A percentile compares a stretch with the other conserved stretches of the same genome.
These are phyloP conservation scores for Teleiodes luculella DNA, from an alignment of 2,888 invertebrate species.

Conservation along the genomic window DNA sequence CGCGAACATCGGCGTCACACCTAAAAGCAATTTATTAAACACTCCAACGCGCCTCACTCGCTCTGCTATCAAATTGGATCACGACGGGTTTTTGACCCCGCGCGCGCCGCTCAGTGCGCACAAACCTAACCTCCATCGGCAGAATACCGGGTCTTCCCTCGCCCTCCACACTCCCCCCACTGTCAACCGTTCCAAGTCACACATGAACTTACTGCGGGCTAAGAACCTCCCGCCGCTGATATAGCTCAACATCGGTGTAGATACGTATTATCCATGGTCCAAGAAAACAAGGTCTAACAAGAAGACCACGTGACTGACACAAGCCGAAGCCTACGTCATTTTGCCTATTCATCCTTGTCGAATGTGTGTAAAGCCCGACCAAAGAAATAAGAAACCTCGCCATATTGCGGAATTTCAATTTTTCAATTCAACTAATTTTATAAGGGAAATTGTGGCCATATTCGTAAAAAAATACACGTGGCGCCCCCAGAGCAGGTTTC, in stretches of 20 bases:
- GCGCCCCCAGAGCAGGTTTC: too few relatives aligned
- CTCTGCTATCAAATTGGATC: slow-evolving; percentile 57
- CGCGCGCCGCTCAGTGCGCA: slow-evolving; percentile 60
- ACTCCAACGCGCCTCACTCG: slow-evolving; percentile 63
- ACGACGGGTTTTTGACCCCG: slow-evolving; percentile 65
- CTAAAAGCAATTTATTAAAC: slow-evolving; percentile 48
- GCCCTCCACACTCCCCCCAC: slow-evolving; percentile 34
- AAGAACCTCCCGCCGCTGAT: slow-evolving; percentile 65
- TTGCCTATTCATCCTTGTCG: too few relatives aligned
- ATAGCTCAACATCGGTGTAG: slow-evolving; percentile 24
- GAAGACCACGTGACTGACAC: too few relatives aligned
- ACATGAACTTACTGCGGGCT: slow-evolving; percentile 52
- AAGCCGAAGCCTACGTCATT: too few relatives aligned
- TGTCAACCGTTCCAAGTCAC: slow-evolving; percentile 62
- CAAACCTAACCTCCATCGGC: slow-evolving; percentile 54
- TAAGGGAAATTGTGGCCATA: too few relatives aligned
- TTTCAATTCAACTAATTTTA: too few relatives aligned
- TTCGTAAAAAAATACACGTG: too few relatives aligned
- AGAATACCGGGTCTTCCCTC: slow-evolving; percentile 45
- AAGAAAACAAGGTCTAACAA: too few relatives aligned
- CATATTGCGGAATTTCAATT: too few relatives aligned
- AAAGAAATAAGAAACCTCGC: too few relatives aligned
- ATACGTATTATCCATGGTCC: too few relatives aligned
- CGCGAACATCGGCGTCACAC: slow-evolving; percentile 40
- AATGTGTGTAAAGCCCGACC: too few relatives aligned